Base-by-base conservation (phyloP, 2,888 invertebrate species). In the Sturmia bella region DNA sequence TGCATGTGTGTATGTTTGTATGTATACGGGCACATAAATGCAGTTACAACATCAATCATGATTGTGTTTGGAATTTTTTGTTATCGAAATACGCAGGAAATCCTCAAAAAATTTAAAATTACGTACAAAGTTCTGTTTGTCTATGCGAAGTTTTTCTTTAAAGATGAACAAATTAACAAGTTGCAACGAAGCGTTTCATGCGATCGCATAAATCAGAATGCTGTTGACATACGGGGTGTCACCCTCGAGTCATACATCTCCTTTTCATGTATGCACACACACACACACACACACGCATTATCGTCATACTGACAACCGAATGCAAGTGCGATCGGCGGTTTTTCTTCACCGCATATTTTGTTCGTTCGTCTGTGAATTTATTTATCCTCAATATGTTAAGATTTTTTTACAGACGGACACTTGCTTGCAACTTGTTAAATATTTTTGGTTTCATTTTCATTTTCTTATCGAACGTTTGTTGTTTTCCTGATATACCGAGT, bases 151-250 rank as follows among this genome's bases (percentile, higher is more conserved):
- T 19, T 61, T 68, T 59, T 59, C 43, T 56, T 56, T 72, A 43
- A 61, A 75, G 32, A 57, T 61, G 69, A 37, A 64, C 89, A 90
- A 90, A 90, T 90, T 90, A 90, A 89, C 89, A 87, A 89, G 87
- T 87, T 85, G 86, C 89, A 89, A 86, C 88, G 88, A 89, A 89
- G 90, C 90, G 87, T 90, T 88, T 89, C 89, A 89, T 89, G 87
- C 87, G 88, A 87, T 87, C 87, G 87, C 88, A 90, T 90, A 90
- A 90, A 90, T 90, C 90, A 90, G 89, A 86, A 87, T 83, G 83
- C 86, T 88, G 90, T 89, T 90, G 90, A 90, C 90, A 88, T 86
- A 84, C 85, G 86, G 82, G 88, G 87, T 86, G 85, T 85, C 85
- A 84, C 85, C 84, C 84, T 78, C 76, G 66, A 82, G 69, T 81